Base-by-base conservation (phyloP, 2,113 vertebrate species). In the Falcunculus frontatus region DNA sequence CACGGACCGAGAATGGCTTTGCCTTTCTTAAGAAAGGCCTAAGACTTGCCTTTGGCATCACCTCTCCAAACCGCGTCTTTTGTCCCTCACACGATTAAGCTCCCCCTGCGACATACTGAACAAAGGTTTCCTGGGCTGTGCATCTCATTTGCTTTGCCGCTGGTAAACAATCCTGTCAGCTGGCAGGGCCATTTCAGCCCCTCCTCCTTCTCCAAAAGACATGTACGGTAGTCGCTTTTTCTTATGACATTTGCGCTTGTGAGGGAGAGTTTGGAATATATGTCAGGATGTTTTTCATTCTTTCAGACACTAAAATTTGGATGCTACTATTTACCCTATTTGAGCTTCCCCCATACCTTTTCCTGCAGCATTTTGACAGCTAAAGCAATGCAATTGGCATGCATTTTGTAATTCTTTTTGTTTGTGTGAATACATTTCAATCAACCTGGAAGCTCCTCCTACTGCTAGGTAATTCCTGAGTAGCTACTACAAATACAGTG, bases 111-210 rank as follows among this genome's bases (percentile, higher is more conserved):
- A 9, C 7, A 52, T n/a, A 2, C 11, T 3, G 89, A 88, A 93
- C 95, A 96, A 93, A 96, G 96, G 89, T 89, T 92, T 64, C 76
- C 77, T 84, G 80, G 15, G 35, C 7, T 81, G 68, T 37, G 67
- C 83, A 62, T 93, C 81, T 91, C 89, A 74, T 94, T 95, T 73
- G 95, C 76, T 5, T 63, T 39, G 37, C 56, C 3, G 49, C 25
- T 82, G 73, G 73, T 95, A 93, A 96, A 94, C 93, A 93, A 75
- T 78, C 50, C 42, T 35, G 9, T 84, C 69, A 59, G 89, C 89
- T 78, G 82, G 75, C 89, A 56, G 62, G 72, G 89, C 47, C 11
- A 2, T 56, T 49, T 2, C 85, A 50, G 95, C 93, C 76, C 55
- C 73, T 70, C 79, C 20, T 33, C 1, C 11, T 12, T 81, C 65